Evolutionary conservation across 2,888 invertebrate genomes (phyloP).

Genomic region (Chloromyia formosa): DNA sequence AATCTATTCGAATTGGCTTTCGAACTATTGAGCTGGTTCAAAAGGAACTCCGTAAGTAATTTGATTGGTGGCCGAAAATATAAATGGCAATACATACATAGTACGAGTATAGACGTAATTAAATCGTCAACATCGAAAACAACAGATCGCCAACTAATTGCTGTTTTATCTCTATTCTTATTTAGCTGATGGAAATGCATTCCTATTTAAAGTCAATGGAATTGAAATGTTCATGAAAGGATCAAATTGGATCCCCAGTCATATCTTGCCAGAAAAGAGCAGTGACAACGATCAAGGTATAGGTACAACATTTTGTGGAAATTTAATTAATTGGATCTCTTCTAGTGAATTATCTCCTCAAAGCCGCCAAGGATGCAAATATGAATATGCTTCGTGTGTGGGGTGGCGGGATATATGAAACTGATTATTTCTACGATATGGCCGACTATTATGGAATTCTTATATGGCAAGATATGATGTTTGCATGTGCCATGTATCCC

Average conservation of each 20-base stretch:
- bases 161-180: background rate
- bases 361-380: constrained; percentile 77
- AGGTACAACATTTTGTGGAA: constrained; percentile 19
- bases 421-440: constrained; percentile 85
- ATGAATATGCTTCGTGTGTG: constrained; percentile 97
- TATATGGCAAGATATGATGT: constrained; percentile 98
- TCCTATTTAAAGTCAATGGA: constrained; percentile 88
- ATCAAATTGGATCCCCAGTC: constrained; percentile 91
- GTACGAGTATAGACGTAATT: too few species aligned
- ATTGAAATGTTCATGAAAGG: constrained; percentile 93
- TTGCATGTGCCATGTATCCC: constrained; percentile 96
- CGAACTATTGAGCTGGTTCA: constrained; percentile 86
- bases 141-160: too few species aligned
- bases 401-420: constrained; percentile 98
- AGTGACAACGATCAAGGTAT: constrained; percentile 60
- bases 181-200: constrained; percentile 73
- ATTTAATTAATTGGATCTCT: background rate
- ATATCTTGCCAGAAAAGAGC: constrained; percentile 81
- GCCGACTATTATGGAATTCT: constrained; percentile 91
- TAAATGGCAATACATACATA: background rate
- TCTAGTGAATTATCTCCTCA: constrained; percentile 70
- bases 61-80: background rate
- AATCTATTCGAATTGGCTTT: constrained; percentile 80
- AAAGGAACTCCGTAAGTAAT: constrained; percentile 65
- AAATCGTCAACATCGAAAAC: too few species aligned